A percentile compares a stretch with the other conserved stretches of the same genome.
These are phyloP conservation scores for Coilia nasus DNA, from an alignment of 2,797 vertebrate genomes.

Conservation along the genomic window DNA sequence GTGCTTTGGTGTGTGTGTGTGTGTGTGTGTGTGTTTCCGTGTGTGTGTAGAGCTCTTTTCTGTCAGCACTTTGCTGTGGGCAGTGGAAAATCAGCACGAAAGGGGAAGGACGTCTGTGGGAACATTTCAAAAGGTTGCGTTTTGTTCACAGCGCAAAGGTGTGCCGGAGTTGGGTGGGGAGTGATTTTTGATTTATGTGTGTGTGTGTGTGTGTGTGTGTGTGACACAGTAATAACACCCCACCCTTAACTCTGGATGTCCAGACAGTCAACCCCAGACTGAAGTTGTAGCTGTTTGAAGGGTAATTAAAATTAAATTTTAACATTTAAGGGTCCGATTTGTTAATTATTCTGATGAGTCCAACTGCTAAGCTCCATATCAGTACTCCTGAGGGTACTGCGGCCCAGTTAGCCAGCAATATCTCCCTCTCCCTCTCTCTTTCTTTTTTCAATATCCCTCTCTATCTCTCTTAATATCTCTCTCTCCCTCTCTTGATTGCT, in stretches of 20 bases:
- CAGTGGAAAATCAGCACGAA: not conserved
- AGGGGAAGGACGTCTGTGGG: not conserved
- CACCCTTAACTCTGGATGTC: not conserved
- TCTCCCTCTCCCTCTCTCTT: not conserved
- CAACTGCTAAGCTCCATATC: not conserved
- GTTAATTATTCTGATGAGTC: constrained; percentile 44
- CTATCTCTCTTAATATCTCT: not conserved
- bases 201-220: constrained; percentile 15
- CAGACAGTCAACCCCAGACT: not conserved
- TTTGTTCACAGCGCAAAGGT: not conserved
- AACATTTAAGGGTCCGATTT: constrained; percentile 47
- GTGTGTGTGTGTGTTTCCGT: not conserved
- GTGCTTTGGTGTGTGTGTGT: not conserved
- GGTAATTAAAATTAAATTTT: constrained; percentile 49
- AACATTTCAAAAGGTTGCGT: not conserved
- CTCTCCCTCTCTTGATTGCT: not conserved
- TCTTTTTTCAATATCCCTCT: not conserved
- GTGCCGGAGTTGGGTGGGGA: not conserved
- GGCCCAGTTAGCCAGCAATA: not conserved
- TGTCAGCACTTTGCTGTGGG: not conserved
- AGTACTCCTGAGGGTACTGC: not conserved
- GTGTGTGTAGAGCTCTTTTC: not conserved
- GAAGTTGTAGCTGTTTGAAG: constrained; percentile 10
- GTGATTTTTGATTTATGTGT: not conserved
- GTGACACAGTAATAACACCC: not conserved